Conservation (phyloP, 1,140 invertebrate genomes). For the Zaprionus lachaisei region DNA sequence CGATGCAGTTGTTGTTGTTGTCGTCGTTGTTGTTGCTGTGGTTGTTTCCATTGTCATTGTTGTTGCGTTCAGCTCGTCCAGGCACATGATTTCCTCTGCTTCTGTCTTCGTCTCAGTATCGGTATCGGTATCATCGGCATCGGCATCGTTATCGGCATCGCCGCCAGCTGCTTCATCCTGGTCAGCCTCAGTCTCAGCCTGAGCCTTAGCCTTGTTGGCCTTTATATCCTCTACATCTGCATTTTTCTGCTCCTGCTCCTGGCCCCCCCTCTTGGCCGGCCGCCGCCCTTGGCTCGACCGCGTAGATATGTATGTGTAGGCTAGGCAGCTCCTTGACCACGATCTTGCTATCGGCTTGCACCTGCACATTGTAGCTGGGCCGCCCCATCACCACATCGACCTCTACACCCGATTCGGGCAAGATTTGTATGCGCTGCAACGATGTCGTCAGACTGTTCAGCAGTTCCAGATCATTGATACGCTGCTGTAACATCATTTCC, state of each 20-base stretch:
- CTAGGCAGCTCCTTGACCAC: conserved; percentile 44
- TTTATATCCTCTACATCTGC: background rate
- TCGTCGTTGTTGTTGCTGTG: background rate
- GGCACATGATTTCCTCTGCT: background rate
- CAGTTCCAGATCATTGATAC: conserved; percentile 48
- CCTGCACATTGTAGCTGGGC: conserved; percentile 40
- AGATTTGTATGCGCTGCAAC: conserved; percentile 42
- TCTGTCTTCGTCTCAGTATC: background rate
- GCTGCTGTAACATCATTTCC: conserved; percentile 33
- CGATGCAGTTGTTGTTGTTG: background rate
- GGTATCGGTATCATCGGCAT: no score
- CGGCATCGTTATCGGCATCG: no score
- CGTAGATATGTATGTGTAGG: conserved; percentile 32
- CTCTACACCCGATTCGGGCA: conserved; percentile 20
- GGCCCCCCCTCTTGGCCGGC: conserved; percentile 15
- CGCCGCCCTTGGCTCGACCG: conserved; percentile 15
- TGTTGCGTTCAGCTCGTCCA: background rate
- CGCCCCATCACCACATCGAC: conserved; percentile 35
- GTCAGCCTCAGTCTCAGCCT: background rate
- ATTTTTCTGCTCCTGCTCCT: no score
- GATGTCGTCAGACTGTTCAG: conserved; percentile 45
- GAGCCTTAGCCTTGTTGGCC: no score
- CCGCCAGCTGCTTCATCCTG: background rate
- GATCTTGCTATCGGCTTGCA: conserved; percentile 42
- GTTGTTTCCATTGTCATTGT: background rate